These are phyloP conservation scores for Unio pictorum DNA, from an alignment of 2,888 invertebrate genomes.

Conservation along the genomic window DNA sequence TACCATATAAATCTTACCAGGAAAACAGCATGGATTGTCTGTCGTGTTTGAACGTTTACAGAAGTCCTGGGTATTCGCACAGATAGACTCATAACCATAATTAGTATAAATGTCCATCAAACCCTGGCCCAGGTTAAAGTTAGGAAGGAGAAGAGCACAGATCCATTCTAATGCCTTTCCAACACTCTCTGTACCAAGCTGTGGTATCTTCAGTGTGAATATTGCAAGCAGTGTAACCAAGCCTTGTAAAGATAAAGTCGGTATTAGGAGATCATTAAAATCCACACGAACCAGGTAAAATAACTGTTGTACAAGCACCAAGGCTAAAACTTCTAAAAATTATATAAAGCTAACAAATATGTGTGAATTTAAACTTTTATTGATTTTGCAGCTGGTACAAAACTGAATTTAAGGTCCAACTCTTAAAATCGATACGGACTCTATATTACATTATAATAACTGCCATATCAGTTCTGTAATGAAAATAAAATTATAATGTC, in stretches of 20 bases:
- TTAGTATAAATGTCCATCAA: constrained; percentile 72
- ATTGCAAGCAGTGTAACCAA: constrained; percentile 81
- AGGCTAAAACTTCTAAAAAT: no score
- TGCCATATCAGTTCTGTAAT: no score
- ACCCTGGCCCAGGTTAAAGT: constrained; percentile 76
- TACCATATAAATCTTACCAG: constrained; percentile 10
- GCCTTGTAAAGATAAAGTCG: constrained; percentile 74
- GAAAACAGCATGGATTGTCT: constrained; percentile 23
- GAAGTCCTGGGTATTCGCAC: constrained; percentile 6
- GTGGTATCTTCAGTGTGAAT: constrained; percentile 78
- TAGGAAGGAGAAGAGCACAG: constrained; percentile 80
- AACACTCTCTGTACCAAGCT: constrained; percentile 76
- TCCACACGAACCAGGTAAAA: no score
- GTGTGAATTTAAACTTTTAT: no score
- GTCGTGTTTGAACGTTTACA: background rate
- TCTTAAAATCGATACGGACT: no score
- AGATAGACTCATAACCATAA: constrained; percentile 41
- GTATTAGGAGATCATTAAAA: background rate
- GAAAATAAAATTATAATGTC: no score
- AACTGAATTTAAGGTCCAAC: no score
- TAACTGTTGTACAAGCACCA: background rate
- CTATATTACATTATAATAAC: no score
- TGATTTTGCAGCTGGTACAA: no score
- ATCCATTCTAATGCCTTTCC: constrained; percentile 78
- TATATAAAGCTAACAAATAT: no score